These are phyloP conservation scores for Halcyon senegalensis DNA, from an alignment of 2,113 vertebrate species.

Conservation along the genomic window DNA sequence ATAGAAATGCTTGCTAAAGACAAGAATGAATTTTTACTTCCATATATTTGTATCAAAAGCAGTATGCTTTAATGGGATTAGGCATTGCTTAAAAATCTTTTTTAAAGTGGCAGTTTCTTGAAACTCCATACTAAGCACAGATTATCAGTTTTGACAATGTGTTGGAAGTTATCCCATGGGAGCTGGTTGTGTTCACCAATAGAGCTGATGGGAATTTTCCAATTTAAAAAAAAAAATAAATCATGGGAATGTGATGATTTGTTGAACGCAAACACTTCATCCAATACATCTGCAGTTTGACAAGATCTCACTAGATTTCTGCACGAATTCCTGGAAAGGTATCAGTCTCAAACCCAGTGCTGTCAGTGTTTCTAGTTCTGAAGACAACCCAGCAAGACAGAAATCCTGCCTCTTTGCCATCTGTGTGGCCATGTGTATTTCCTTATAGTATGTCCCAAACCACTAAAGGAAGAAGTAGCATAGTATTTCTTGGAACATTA, in stretches of 20 bases:
- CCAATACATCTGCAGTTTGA: background rate
- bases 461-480: background rate
- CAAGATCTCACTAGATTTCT: background rate
- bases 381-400: background rate
- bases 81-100: background rate
- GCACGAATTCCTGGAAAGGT: background rate
- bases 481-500: background rate
- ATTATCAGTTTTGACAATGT: background rate
- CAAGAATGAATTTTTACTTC: background rate
- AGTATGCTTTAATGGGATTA: background rate
- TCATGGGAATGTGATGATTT: background rate
- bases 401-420: background rate
- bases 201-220: background rate
- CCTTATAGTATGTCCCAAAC: background rate
- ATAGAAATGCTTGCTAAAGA: background rate
- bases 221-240: background rate
- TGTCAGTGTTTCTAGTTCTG: background rate
- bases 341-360: background rate
- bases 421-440: background rate
- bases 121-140: background rate
- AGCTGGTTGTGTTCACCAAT: background rate
- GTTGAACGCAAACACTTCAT: background rate
- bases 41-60: background rate
- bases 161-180: background rate
- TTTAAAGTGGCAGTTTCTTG: background rate